phyloP scores from a whole-genome alignment of 2,113 vertebrate species.

The Pardalotus punctatus region DNA sequence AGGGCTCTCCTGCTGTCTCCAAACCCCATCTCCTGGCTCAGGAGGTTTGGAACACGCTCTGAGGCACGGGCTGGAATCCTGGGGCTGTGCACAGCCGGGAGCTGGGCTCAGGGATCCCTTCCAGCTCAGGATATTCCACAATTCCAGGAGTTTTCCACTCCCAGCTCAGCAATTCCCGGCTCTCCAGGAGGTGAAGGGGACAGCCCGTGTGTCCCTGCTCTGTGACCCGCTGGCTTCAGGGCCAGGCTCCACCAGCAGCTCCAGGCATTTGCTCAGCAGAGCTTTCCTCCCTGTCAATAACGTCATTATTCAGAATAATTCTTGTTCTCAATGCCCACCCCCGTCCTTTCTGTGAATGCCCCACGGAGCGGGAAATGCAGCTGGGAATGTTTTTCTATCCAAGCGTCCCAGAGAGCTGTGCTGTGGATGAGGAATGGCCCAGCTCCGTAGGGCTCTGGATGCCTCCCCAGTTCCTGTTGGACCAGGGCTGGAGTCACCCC shows the following conservation, averaged over 20 bases:
- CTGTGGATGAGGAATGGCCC: background rate
- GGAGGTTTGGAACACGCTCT: background rate
- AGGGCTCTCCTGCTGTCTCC: background rate
- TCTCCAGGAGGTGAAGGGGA: background rate
- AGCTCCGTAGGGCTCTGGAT: background rate
- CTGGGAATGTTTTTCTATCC: background rate
- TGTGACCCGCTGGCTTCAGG: background rate
- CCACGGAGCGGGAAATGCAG: accelerated
- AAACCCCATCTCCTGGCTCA: background rate
- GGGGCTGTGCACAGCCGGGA: background rate
- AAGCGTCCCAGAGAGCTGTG: background rate
- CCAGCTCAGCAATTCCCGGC: background rate
- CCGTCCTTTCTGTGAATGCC: background rate
- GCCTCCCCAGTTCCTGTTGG: background rate
- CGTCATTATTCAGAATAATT: background rate
- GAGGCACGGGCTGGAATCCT: background rate
- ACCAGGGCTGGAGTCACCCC: background rate
- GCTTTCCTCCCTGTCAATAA: background rate
- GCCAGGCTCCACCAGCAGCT: background rate
- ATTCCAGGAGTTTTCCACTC: background rate
- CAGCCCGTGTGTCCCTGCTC: accelerated
- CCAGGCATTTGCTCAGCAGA: background rate
- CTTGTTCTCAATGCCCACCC: background rate
- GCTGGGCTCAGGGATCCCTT: background rate
- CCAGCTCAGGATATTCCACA: background rate